A percentile compares a stretch with the other conserved stretches of the same genome.
phyloP scores from a whole-genome alignment of 2,888 invertebrate species.

The Flexamia atlantica region DNA sequence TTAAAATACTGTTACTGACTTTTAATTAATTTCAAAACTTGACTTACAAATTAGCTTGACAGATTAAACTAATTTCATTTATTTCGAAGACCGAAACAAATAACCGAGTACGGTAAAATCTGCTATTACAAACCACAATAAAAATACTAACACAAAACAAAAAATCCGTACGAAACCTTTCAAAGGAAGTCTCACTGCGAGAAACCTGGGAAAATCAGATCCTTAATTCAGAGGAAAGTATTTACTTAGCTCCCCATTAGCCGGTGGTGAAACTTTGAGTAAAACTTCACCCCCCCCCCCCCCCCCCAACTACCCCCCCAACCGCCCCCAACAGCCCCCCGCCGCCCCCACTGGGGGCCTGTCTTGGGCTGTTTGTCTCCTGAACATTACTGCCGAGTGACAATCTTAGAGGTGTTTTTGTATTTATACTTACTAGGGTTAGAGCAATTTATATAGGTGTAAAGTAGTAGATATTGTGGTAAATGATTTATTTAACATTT shows the following conservation, averaged over 20 bases:
- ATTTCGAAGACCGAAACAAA: too few relatives aligned
- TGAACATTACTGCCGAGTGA: background rate
- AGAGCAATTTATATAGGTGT: too few relatives aligned
- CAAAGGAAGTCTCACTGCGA: constrained; percentile 25
- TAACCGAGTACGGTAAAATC: too few relatives aligned
- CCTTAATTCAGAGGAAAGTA: constrained; percentile 53
- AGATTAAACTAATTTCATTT: too few relatives aligned
- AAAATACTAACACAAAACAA: too few relatives aligned
- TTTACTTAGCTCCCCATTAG: constrained; percentile 55
- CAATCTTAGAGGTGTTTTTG: background rate
- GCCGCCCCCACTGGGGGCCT: background rate
- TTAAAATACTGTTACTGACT: too few relatives aligned
- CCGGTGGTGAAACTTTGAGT: constrained; percentile 39
- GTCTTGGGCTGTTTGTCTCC: constrained; percentile 4
- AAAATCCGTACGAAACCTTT: background rate
- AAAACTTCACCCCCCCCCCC: constrained; percentile 4
- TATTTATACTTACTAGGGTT: too few relatives aligned
- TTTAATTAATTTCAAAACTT: too few relatives aligned
- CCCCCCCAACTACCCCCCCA: background rate
- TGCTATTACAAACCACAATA: too few relatives aligned
- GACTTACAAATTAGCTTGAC: too few relatives aligned
- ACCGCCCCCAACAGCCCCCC: background rate
- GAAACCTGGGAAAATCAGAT: constrained; percentile 47
- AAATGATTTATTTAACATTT: too few relatives aligned
- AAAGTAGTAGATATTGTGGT: too few relatives aligned